Base-by-base conservation (phyloP, 2,888 invertebrate genomes). In the Drosophila mimica region DNA sequence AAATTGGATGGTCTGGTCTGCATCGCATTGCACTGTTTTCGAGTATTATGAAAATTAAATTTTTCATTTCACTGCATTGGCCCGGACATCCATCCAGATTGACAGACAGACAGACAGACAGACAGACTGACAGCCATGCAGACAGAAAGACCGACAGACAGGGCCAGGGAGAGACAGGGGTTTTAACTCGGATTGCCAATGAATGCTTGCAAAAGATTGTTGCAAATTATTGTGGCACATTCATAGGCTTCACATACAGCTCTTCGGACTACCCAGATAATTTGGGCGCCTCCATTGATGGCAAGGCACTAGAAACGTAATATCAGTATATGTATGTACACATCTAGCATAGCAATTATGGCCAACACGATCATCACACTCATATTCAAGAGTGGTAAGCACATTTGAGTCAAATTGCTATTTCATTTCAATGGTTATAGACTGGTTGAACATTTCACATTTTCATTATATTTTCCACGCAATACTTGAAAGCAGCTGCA, bases 11-110 rank as follows among this genome's bases (percentile, higher is more conserved):
- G 65, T 28, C 65, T 49, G 65, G 33, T 15, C 48, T 49, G 34
- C 57, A 66, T 63, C 34, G 75, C 67, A 71, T 78, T 84, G 72
- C 67, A 76, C 73, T 74, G 84, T 76, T 88, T 82, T 79, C 62
- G 83, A 82, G 86, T 83, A 88, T 88, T 86, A 86, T 87, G 89
- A 87, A 87, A 87, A 87, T 87, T 87, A 83, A 89, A 87, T 89
- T 87, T 89, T 89, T 88, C 89, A 89, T 89, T 85, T 89, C 82
- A 83, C 69, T 87, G 88, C 85, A 80, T 82, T 71, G 67, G 62
- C 64, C 64, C 64, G 43, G 66, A 68, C 69, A 38, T 38, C 56
- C n/a, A 56, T 56, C 56, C 38, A 65, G 61, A 33, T 64, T 60
- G 49, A 60, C 48, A 63, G 46, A 36, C 53, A 17, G 60, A 34